Evolutionary conservation across 2,888 invertebrate species (phyloP), one percentile per base, ranked within the genome.

Genomic region (Troides oblongomaculatus): DNA sequence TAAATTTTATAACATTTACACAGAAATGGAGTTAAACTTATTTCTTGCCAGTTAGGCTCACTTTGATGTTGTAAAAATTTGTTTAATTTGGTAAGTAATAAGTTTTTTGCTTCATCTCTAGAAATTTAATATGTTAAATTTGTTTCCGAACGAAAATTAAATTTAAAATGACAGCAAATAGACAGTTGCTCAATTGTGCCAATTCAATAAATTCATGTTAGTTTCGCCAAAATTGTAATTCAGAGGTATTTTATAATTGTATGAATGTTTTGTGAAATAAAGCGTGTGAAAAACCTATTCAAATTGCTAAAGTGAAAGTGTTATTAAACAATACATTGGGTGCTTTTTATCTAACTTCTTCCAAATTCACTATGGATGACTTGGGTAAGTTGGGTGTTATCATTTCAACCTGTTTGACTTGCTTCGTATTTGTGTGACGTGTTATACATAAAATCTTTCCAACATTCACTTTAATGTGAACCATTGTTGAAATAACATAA

Each of bases 351-450:
- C 23, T 14, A 64, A 60, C 61, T 62, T 73, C 66, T 70, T 71
- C 73, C 74, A 74, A 79, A 67, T 64, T 69, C 71, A 77, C 76
- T 76, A 93, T 93, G 93, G 93, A 93, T 79, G 93, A 93, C 84
- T 84, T 93, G 77, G 93, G 93, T 93, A 79, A 89, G 92, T 90
- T 84, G 78, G 75, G 77, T 84, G 84, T 87, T 89, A 89, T 88
- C 86, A 87, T 64, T 71, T 67, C 89, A 92, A 91, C 91, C 90
- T 89, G 91, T 92, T 92, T 88, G 75, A 69, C 77, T 76, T 81
- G 80, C 79, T 82, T 78, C 78, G 75, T 76, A 78, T 73, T 69
- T 69, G 70, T 76, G 77, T 90, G 90, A 90, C 90, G 90, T 90
- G 88, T 87, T 86, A 84, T 82, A 81, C 73, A 80, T 76, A 78